Percentiles rank a stretch among this genome's conserved stretches.
These are phyloP conservation scores for Urocolius indicus DNA, from an alignment of 2,113 vertebrate species.

Conservation along the genomic window DNA sequence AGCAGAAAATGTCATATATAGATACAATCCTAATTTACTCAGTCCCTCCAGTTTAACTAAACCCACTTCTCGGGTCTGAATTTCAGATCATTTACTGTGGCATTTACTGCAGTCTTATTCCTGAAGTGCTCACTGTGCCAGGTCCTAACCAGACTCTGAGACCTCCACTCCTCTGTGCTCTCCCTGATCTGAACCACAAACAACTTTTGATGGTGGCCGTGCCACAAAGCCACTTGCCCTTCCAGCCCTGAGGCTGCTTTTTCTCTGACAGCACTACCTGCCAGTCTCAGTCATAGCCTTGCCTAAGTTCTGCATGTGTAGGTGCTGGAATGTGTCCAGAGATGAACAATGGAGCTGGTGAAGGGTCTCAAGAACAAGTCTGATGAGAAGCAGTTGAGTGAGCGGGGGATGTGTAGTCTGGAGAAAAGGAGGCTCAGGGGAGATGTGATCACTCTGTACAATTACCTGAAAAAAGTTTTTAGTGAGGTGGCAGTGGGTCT, in stretches of 20 bases:
- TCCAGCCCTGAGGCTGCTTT: background rate
- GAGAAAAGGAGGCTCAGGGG: no score
- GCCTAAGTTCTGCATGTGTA: background rate
- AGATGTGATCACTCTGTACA: no score
- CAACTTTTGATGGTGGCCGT: background rate
- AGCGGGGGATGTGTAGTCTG: no score
- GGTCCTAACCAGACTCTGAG: background rate
- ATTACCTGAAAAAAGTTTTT: no score
- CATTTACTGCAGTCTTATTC: background rate
- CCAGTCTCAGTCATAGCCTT: background rate
- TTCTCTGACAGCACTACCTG: background rate
- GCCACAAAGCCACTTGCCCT: background rate
- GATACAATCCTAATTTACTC: background rate
- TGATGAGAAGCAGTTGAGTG: no score
- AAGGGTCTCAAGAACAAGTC: no score
- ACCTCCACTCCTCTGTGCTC: rapidly evolving
- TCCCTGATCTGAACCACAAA: background rate
- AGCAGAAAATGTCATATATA: rapidly evolving
- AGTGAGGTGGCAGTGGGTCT: no score
- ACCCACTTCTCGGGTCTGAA: background rate
- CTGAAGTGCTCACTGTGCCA: background rate
- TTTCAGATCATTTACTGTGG: background rate
- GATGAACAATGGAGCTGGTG: no score
- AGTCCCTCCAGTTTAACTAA: background rate
- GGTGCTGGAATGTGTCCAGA: no score